Conservation (phyloP, 1,140 invertebrate species). For the Pseudomyrmex dendroicus region DNA sequence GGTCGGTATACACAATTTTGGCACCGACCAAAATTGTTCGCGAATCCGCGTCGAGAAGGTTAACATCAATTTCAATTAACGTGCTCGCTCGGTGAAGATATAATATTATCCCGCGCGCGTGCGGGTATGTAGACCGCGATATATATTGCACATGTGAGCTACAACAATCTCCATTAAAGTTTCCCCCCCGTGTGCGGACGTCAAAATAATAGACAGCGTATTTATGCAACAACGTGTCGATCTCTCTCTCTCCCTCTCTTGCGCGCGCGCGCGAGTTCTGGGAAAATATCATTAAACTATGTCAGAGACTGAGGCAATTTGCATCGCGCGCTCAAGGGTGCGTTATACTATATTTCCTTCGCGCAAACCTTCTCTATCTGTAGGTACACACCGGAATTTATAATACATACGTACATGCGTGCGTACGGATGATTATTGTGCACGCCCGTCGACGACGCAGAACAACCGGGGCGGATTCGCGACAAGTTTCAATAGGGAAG, state of each 20-base stretch:
- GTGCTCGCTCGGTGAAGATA: neutral
- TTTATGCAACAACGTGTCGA: neutral
- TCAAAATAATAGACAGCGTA: slow-evolving; percentile 17
- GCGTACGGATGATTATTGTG: neutral
- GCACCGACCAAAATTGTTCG: slow-evolving; percentile 1
- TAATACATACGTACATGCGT: neutral
- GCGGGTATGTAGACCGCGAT: neutral
- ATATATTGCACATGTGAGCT: neutral
- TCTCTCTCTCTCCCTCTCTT: too few relatives aligned
- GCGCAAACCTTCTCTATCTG: too few relatives aligned
- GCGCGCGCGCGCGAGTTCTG: neutral
- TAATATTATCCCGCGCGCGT: neutral
- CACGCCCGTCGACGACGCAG: neutral
- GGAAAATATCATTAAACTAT: neutral
- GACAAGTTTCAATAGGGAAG: neutral
- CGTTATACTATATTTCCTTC: too few relatives aligned
- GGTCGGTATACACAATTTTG: neutral
- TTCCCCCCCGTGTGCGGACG: neutral
- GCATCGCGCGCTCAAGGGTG: neutral
- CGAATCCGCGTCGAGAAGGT: neutral
- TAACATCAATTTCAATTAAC: slow-evolving; percentile 12
- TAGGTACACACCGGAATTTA: too few relatives aligned
- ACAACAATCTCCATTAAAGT: slow-evolving; percentile 7
- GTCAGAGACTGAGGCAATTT: neutral
- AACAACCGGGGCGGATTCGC: neutral